Evolutionary conservation across 2,888 invertebrate genomes (phyloP), one percentile per base, ranked within the genome.

Genomic region (Agrilus biguttatus): DNA sequence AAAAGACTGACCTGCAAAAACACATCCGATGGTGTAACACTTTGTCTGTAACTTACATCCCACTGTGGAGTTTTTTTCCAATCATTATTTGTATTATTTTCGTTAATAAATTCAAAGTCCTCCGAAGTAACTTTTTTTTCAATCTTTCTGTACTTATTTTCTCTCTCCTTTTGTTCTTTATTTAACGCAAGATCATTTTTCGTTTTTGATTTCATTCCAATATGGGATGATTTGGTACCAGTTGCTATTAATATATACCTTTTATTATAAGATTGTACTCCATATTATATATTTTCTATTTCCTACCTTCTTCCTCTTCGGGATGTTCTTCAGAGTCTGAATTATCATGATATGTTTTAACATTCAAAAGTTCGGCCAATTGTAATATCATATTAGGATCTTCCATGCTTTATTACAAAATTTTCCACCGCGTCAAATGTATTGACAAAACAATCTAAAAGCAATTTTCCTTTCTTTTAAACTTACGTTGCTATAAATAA

Each of bases 21-120:
- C 8, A 91, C 75, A 64, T 93, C 91, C 62, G 89, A 85, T 0
- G 90, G 76, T 8, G 82, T 76, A 1, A 93, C 84, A 33, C 83
- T 74, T 65, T 93, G 93, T 53, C 84, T 83, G 63, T 88, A 92
- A 50, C 78, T 75, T 62, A 91, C 81, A 33, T 80, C 79, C 67
- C 87, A 90, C 50, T 74, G 73, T 0, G 88, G 88, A 17, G 71
- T 67, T 57, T 74, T 73, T 36, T 82, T 73, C 45, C 77, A 76
- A 50, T 80, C 79, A 14, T 46, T 36, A 10, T 36, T 17, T 17
- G 8, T 5, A 36, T 2, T n/a, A 8, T 36, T 36, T 36, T 36
- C 36, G 8, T 36, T 8, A 3, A 17, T n/a, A 14, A 36, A 17
- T 36, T 17, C 36, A 14, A 36, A 14, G 36, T 36, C 36, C 8